Conservation (phyloP, 2,113 vertebrate genomes). For the Melanotaenia duboulayi region DNA sequence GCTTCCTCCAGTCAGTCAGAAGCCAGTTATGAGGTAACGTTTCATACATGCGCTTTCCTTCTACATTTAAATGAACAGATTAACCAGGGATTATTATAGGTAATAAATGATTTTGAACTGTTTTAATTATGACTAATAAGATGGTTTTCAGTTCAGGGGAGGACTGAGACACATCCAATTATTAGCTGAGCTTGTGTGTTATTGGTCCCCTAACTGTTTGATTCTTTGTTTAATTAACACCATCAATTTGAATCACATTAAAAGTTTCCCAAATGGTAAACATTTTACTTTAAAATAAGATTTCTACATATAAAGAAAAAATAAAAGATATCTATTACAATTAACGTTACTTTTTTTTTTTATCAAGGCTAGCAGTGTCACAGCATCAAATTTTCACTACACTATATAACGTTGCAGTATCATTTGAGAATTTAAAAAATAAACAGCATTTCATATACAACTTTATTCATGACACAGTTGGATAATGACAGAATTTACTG, state of each 20-base stretch:
- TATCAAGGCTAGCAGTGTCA: no score
- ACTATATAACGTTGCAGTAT: no score
- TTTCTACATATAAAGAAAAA: no score
- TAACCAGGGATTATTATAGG: background rate
- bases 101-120: background rate
- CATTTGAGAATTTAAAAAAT: no score
- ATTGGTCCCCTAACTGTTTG: no score
- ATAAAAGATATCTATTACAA: no score
- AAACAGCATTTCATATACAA: constrained; percentile 46
- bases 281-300: no score
- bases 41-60: background rate
- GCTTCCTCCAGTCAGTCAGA: constrained; percentile 75
- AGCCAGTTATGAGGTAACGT: constrained; percentile 38
- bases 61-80: background rate
- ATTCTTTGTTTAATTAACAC: background rate
- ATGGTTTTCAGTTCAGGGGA: background rate
- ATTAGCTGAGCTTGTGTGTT: no score
- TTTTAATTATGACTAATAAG: background rate
- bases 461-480: constrained; percentile 1
- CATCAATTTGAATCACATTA: background rate
- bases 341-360: no score
- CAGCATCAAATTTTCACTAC: no score
- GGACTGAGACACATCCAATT: no score
- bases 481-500: constrained; percentile 17
- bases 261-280: no score